Percentiles rank a stretch among this genome's conserved stretches.
phyloP scores from a whole-genome alignment of 2,888 invertebrate species.

The Eupithecia subumbrata region DNA sequence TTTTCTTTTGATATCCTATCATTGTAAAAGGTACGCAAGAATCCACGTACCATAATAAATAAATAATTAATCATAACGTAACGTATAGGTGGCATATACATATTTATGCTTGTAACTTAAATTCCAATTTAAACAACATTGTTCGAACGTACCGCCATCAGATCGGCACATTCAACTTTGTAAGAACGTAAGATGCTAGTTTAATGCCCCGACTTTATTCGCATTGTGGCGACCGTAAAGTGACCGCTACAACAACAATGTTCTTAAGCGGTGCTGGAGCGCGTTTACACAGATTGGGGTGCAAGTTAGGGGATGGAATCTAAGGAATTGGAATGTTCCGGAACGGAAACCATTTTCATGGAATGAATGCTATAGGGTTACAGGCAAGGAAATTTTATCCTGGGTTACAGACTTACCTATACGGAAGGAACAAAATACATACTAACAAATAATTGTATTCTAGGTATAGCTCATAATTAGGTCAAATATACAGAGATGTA shows the following conservation, averaged over 20 bases:
- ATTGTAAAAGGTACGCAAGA: too few relatives aligned
- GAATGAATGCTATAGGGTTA: neutral
- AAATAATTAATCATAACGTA: neutral
- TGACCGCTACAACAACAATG: slow-evolving; percentile 33
- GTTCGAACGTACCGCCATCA: neutral
- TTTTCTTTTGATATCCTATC: too few relatives aligned
- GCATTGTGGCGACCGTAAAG: slow-evolving; percentile 25
- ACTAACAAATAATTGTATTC: neutral
- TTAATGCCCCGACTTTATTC: slow-evolving; percentile 25
- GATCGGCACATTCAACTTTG: slow-evolving; percentile 13
- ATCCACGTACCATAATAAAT: too few relatives aligned
- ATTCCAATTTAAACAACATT: slow-evolving; percentile 1
- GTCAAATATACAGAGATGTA: neutral
- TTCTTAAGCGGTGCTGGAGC: slow-evolving; percentile 27
- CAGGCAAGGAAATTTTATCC: too few relatives aligned
- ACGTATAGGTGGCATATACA: neutral
- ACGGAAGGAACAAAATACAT: neutral
- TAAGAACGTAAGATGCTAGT: slow-evolving; percentile 17
- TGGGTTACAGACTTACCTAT: neutral
- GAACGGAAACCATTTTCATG: neutral
- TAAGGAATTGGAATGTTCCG: neutral
- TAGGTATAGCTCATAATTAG: neutral
- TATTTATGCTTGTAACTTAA: neutral
- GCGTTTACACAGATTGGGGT: slow-evolving; percentile 16
- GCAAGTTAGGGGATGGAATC: slow-evolving; percentile 3